These are phyloP conservation scores for Fabriciana adippe DNA, from an alignment of 2,888 invertebrate genomes.

Conservation along the genomic window DNA sequence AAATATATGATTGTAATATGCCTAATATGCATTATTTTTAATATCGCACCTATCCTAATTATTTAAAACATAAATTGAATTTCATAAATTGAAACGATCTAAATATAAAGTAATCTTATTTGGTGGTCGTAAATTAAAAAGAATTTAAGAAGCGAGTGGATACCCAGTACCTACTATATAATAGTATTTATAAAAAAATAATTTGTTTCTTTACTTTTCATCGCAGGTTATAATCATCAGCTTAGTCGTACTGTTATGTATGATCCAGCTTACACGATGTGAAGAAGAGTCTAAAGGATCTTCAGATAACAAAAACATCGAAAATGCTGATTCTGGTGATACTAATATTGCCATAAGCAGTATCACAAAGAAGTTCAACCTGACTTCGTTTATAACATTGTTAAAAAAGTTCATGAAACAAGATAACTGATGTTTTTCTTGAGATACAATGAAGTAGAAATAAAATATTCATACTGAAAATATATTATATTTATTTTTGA, in stretches of 20 bases:
- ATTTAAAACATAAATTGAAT: too few species aligned
- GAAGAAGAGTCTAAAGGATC: not conserved
- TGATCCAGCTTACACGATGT: constrained; percentile 6
- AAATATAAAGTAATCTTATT: too few species aligned
- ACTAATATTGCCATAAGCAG: not conserved
- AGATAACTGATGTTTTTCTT: not conserved
- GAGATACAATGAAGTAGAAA: too few species aligned
- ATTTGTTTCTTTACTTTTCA: not conserved
- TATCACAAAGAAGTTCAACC: not conserved
- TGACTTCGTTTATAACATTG: not conserved
- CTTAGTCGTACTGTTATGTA: constrained; percentile 7
- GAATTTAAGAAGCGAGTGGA: too few species aligned
- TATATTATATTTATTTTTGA: too few species aligned
- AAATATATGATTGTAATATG: too few species aligned
- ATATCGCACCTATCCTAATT: too few species aligned
- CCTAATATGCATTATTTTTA: too few species aligned
- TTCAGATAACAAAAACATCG: not conserved
- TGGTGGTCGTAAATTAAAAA: too few species aligned
- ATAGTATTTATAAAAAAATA: not conserved
- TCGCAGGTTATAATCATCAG: constrained; percentile 2
- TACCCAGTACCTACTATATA: too few species aligned
- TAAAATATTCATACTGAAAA: too few species aligned
- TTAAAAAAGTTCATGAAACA: not conserved
- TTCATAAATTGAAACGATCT: too few species aligned
- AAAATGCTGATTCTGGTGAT: constrained; percentile 3